These are phyloP conservation scores for Scelioninae gen. 2 DNA, from an alignment of 2,888 invertebrate genomes.

Conservation along the genomic window DNA sequence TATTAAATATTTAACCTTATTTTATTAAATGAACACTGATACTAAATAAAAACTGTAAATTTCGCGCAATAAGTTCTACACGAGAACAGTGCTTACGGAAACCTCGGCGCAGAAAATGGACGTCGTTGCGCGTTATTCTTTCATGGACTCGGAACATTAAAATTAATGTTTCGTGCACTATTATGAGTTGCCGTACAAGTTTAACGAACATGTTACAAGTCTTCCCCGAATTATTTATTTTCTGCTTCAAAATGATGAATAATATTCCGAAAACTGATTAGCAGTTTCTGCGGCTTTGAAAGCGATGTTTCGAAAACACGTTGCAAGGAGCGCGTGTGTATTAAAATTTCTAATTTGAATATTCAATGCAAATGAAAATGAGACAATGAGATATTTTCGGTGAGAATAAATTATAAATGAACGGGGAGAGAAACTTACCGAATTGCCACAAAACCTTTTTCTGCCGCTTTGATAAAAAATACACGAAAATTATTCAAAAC, in stretches of 20 bases:
- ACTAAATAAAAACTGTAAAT: slow-evolving; percentile 73
- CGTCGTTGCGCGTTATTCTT: slow-evolving; percentile 46
- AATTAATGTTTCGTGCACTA: slow-evolving; percentile 54
- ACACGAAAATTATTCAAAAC: no score
- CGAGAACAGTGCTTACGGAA: slow-evolving; percentile 44
- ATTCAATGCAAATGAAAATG: no score
- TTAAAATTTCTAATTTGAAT: no score
- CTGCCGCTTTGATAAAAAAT: no score
- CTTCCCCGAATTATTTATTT: slow-evolving; percentile 30
- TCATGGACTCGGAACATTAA: slow-evolving; percentile 50
- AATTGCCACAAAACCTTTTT: no score
- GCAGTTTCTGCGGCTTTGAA: background rate
- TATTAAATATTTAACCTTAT: no score
- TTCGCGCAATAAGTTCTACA: slow-evolving; percentile 67
- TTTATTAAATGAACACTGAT: no score
- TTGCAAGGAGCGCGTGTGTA: no score
- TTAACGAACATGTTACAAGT: slow-evolving; percentile 41
- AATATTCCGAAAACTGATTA: slow-evolving; percentile 3
- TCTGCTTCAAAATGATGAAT: slow-evolving; percentile 21
- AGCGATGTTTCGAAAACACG: no score
- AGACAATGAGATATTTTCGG: no score
- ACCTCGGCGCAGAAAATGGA: slow-evolving; percentile 47
- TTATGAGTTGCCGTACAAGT: slow-evolving; percentile 44
- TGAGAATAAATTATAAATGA: no score
- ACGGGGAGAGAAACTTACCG: no score